Percentiles rank a stretch among this genome's conserved stretches.
Evolutionary conservation across 92 coral and sea anemone species (phyloP).

Genomic region (Desmophyllum pertusum): DNA sequence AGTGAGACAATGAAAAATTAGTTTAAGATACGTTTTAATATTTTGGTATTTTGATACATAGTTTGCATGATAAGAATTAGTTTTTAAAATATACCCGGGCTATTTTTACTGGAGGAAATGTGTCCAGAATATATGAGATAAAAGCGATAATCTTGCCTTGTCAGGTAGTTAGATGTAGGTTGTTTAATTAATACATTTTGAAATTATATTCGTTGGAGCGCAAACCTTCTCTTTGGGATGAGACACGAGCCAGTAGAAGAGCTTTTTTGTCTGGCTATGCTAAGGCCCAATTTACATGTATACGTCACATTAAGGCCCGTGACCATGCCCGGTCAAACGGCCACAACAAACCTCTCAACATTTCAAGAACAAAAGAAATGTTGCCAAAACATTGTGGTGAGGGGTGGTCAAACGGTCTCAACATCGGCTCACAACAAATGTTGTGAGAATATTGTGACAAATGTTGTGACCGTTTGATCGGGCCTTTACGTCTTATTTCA

Average conservation of each 20-base stretch:
- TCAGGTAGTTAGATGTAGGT: constrained; percentile 4
- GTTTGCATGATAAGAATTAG: background rate
- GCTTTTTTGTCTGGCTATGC: too few relatives aligned
- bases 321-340: too few relatives aligned
- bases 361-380: too few relatives aligned
- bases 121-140: background rate
- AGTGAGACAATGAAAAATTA: background rate
- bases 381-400: too few relatives aligned
- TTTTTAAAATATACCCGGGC: background rate
- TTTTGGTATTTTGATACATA: constrained; percentile 4
- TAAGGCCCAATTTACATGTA: too few relatives aligned
- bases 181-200: background rate
- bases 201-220: background rate
- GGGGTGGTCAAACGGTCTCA: too few relatives aligned
- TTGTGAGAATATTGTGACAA: too few relatives aligned
- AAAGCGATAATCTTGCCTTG: background rate
- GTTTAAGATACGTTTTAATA: background rate
- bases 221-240: background rate
- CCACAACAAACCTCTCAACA: too few relatives aligned
- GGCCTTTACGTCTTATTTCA: too few relatives aligned
- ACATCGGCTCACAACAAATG: too few relatives aligned
- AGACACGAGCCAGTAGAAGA: background rate
- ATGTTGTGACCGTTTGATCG: too few relatives aligned
- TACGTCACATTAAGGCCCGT: too few relatives aligned
- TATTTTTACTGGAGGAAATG: constrained; percentile 7